Evolutionary conservation across 2,797 vertebrate species (phyloP), one percentile per base, ranked within the genome.

Genomic region (Gallinago stenura): DNA sequence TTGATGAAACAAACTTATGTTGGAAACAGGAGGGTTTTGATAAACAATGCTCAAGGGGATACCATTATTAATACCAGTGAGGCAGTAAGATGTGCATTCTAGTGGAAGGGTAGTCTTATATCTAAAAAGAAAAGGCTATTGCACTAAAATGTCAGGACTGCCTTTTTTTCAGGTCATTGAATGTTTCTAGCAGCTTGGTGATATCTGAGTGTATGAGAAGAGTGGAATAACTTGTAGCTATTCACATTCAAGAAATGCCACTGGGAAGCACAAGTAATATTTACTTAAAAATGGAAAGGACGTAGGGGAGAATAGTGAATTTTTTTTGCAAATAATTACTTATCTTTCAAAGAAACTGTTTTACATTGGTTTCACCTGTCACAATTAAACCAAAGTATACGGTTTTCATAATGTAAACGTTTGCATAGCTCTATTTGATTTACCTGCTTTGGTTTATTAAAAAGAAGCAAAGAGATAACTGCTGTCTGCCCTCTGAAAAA

Each of bases 81-180:
- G 89, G 89, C 91, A 92, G 11, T 68, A 45, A 53, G 93, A 19
- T 28, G 43, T 35, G 83, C 88, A 82, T 50, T 92, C 50, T 30
- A 86, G 86, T 87, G 89, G 87, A 98, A 97, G 91, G 41, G 39
- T 68, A 82, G 62, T 75, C n/a, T 96, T 89, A 70, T 84, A 58
- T 7, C 64, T 21, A 12, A 57, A 68, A 94, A 43, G 15, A 61
- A 65, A 93, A 90, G 71, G 66, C 54, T 58, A 39, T 81, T 62
- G 15, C 35, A 41, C 57, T 73, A 60, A 97, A 98, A 98, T 98
- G 96, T 95, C 97, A 97, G 6, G 9, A 39, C 84, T 87, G 64
- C 75, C 95, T 97, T 95, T 95, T 95, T 71, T 95, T 94, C 83
- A 91, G 91, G 89, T 86, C 90, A 90, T 22, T 90, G 96, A 78